A percentile compares a stretch with the other conserved stretches of the same genome.
Conservation (phyloP, 2,797 vertebrate genomes). For the Ambastaia sidthimunki region DNA sequence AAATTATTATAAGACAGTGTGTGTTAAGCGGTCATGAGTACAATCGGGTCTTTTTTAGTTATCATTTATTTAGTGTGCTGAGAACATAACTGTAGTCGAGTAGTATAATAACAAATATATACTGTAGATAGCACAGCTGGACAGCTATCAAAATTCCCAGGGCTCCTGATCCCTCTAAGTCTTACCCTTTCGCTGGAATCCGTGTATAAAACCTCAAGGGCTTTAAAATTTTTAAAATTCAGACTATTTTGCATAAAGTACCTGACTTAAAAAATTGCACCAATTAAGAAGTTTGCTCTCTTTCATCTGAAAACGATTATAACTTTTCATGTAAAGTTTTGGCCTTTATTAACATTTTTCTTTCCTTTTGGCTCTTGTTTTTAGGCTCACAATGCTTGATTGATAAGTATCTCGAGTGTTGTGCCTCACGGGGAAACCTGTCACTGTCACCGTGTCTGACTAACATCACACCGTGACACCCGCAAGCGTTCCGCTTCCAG, state of each 20-base stretch:
- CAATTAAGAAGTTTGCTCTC: neutral
- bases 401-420: slow-evolving; percentile 34
- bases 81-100: neutral
- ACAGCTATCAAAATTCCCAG: neutral
- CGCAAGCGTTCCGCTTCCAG: neutral
- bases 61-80: neutral
- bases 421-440: slow-evolving; percentile 26
- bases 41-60: neutral
- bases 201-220: neutral
- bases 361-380: slow-evolving; percentile 15
- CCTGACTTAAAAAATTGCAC: neutral
- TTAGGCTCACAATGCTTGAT: slow-evolving; percentile 16
- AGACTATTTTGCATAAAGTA: too few species aligned
- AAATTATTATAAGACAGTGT: neutral
- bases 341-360: neutral
- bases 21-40: neutral
- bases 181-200: neutral
- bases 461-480: slow-evolving; percentile 34
- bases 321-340: slow-evolving; percentile 4
- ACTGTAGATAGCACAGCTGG: neutral
- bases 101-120: neutral
- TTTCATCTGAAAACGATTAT: neutral
- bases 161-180: neutral
- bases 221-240: slow-evolving; percentile 1
- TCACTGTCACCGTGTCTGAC: slow-evolving; percentile 24